These are phyloP conservation scores for Oreohelix idahoensis DNA, from an alignment of 1,140 invertebrate species.

Conservation along the genomic window DNA sequence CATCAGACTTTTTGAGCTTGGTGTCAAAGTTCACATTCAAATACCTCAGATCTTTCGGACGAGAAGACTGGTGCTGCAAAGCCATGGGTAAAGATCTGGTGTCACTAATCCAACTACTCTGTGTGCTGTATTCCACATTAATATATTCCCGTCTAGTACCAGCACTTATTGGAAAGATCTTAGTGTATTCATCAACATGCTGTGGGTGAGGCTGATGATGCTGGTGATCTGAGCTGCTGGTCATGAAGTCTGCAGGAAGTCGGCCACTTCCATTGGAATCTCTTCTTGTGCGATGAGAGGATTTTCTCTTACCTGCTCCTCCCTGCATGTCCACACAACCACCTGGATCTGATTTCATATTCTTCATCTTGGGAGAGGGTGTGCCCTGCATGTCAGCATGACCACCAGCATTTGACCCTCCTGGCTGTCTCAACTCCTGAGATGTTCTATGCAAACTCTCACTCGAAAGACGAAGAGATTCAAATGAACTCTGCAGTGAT, in stretches of 20 bases:
- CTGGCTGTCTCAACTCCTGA: conserved; percentile 49
- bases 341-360: conserved; percentile 36
- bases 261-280: conserved; percentile 28
- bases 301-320: conserved; percentile 35
- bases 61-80: neutral
- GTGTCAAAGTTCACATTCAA: conserved; percentile 39
- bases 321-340: conserved; percentile 60
- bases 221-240: conserved; percentile 39
- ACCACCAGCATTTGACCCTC: conserved; percentile 30
- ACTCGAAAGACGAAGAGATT: conserved; percentile 56
- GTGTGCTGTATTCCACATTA: conserved; percentile 21
- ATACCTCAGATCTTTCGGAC: neutral
- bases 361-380: conserved; percentile 46
- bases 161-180: neutral
- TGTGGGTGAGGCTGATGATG: conserved; percentile 5
- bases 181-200: neutral
- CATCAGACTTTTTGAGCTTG: neutral
- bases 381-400: conserved; percentile 46
- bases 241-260: conserved; percentile 33
- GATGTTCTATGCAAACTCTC: conserved; percentile 59
- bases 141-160: neutral
- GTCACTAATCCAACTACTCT: neutral
- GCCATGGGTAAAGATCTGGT: neutral
- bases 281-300: conserved; percentile 17
- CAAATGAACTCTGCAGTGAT: conserved; percentile 54